Evolutionary conservation across 1,140 invertebrate genomes (phyloP), one percentile per base, ranked within the genome.

Genomic region (Pachypeltis micranthus): DNA sequence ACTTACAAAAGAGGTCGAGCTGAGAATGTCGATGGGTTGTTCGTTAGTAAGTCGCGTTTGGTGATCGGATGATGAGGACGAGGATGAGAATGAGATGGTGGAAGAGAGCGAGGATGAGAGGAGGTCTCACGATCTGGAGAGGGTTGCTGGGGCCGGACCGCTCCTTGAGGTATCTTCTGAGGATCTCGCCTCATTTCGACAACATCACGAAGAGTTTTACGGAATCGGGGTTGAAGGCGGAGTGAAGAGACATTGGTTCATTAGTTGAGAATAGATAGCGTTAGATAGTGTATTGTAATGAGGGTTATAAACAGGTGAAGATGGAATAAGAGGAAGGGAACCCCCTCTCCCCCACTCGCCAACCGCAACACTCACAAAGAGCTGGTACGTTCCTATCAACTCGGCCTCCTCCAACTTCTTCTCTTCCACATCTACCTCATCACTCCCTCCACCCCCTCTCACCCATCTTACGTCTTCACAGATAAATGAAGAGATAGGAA

Each of bases 401-500:
- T n/a, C n/a, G n/a, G n/a, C n/a, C n/a, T n/a, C n/a, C n/a, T n/a
- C n/a, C n/a, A n/a, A n/a, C n/a, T n/a, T n/a, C n/a, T n/a, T n/a
- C n/a, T n/a, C n/a, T n/a, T n/a, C n/a, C n/a, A n/a, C n/a, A n/a
- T n/a, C n/a, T 47, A 3, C 44, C 24, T 47, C 44, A 23, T 47
- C 44, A 19, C 44, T 47, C 44, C 44, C 44, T 14, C 24, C 14
- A n/a, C n/a, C n/a, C n/a, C n/a, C n/a, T n/a, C n/a, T n/a, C n/a
- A n/a, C n/a, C n/a, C n/a, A n/a, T n/a, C n/a, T n/a, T n/a, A n/a
- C n/a, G n/a, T n/a, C n/a, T n/a, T n/a, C 34, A n/a, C 44, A n/a
- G 54, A 56, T 56, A 56, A 56, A 56, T 56, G 54, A 56, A 56
- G 54, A 56, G 54, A 56, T 56, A 56, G 19, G 19, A 16, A 14